A percentile compares a stretch with the other conserved stretches of the same genome.
phyloP scores from a whole-genome alignment of 2,113 vertebrate genomes.

The Neofelis nebulosa region DNA sequence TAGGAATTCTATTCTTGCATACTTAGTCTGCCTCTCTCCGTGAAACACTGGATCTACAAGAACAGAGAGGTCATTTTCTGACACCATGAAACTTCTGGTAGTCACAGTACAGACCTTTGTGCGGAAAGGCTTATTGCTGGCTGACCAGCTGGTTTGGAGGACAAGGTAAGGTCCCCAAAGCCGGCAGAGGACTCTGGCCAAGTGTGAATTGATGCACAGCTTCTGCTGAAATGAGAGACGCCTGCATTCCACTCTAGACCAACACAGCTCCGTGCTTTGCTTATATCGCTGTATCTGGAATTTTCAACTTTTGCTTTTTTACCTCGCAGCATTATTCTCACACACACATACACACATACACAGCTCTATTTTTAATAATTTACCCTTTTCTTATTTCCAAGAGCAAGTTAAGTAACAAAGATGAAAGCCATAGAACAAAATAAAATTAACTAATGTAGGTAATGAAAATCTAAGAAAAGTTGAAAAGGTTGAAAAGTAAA shows the following conservation, averaged over 20 bases:
- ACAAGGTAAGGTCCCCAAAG: neutral
- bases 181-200: neutral
- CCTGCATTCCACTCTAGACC: too few species aligned
- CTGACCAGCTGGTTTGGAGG: neutral
- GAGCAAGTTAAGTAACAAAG: neutral
- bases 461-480: neutral
- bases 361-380: neutral
- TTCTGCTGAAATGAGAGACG: neutral
- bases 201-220: accelerated
- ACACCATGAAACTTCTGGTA: neutral
- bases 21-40: neutral
- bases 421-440: neutral
- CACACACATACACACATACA: neutral
- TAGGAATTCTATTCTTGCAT: neutral
- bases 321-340: neutral
- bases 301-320: neutral
- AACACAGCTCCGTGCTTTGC: too few species aligned
- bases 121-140: neutral
- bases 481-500: neutral
- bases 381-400: neutral
- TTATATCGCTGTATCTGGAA: too few species aligned
- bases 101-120: neutral
- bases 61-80: neutral
- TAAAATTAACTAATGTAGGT: neutral
- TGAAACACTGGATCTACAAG: neutral